phyloP scores from a whole-genome alignment of 2,113 vertebrate species.

The Rhadina sibilatrix region DNA sequence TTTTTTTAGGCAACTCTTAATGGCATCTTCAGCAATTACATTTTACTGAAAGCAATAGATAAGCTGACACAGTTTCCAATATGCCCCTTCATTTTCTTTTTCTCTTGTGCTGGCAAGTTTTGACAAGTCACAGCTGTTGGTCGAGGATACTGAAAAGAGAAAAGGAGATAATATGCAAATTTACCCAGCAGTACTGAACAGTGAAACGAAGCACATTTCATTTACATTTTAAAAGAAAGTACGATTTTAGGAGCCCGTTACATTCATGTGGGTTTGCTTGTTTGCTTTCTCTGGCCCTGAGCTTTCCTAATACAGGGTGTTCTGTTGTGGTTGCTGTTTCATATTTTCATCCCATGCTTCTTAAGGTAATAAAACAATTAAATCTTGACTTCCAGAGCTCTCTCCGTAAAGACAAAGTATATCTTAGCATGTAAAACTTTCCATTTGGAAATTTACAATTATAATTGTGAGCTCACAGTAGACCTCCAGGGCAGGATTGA shows the following conservation, averaged over 20 bases:
- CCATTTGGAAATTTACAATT: slow-evolving; percentile 49
- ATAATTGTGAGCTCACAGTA: slow-evolving; percentile 21
- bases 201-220: slow-evolving; percentile 25
- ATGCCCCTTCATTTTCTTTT: slow-evolving; percentile 58
- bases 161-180: slow-evolving; percentile 68
- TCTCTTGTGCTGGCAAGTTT: slow-evolving; percentile 58
- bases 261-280: not conserved
- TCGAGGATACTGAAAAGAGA: slow-evolving; percentile 47
- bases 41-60: slow-evolving; percentile 56
- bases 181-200: not conserved
- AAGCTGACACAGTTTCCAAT: slow-evolving; percentile 56
- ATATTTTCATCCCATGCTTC: not conserved
- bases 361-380: not conserved
- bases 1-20: slow-evolving; percentile 56
- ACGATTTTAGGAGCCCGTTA: not conserved
- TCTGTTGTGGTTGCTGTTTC: not conserved
- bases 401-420: not conserved
- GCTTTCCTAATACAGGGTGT: not conserved
- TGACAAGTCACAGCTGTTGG: slow-evolving; percentile 70
- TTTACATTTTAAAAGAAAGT: slow-evolving; percentile 59
- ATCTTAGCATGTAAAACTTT: slow-evolving; percentile 7
- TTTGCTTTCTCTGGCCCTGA: not conserved
- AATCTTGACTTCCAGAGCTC: not conserved
- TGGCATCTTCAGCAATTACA: slow-evolving; percentile 61
- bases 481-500: slow-evolving; percentile 9